These are phyloP conservation scores for Pseudococcus longispinus DNA, from an alignment of 2,888 invertebrate species.

Conservation along the genomic window DNA sequence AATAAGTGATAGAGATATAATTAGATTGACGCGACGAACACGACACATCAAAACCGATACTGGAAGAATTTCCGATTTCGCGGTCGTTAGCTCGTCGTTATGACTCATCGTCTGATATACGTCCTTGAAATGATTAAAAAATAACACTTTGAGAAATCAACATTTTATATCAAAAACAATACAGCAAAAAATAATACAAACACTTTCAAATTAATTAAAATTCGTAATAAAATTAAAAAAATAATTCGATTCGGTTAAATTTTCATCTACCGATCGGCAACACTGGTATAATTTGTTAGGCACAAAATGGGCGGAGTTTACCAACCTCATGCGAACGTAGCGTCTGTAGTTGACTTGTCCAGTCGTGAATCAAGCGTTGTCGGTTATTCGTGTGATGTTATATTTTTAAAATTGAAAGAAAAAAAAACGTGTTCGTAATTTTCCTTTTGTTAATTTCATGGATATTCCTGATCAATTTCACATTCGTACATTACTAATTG, in stretches of 20 bases:
- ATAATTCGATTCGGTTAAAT: background rate
- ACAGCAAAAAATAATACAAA: background rate
- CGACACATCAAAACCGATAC: too few species aligned
- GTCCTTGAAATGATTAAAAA: background rate
- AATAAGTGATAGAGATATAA: too few species aligned
- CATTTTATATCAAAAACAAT: background rate
- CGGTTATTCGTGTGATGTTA: background rate
- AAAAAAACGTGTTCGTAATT: constrained; percentile 38
- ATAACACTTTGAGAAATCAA: background rate
- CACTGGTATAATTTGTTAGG: background rate
- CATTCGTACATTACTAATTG: background rate
- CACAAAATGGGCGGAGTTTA: constrained; percentile 13
- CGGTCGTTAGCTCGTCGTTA: background rate
- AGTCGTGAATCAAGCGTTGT: constrained; percentile 15
- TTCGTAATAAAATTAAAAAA: too few species aligned
- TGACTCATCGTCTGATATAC: background rate
- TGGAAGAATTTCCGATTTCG: too few species aligned
- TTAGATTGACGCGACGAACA: too few species aligned
- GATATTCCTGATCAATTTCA: background rate
- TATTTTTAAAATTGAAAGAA: background rate
- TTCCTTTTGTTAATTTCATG: background rate
- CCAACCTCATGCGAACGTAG: background rate
- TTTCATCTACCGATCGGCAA: background rate
- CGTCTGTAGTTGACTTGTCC: background rate
- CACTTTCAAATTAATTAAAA: too few species aligned